Evolutionary conservation across 2,113 vertebrate genomes (phyloP), one percentile per base, ranked within the genome.

Genomic region (Geococcyx californianus): DNA sequence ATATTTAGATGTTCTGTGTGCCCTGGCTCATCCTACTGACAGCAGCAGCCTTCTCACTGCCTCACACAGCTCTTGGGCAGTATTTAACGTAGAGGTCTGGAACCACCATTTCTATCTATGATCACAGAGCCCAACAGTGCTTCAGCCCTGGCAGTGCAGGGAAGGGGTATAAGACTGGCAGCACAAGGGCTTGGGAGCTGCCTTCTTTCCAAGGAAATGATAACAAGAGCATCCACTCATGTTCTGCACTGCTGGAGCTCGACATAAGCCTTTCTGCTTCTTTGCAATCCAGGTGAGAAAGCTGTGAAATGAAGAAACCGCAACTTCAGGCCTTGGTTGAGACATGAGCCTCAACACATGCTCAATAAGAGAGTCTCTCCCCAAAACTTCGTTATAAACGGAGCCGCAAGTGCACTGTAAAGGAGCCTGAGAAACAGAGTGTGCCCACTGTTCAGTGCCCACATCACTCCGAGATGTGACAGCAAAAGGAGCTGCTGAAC

Each of bases 381-480:
- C 59, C 51, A 72, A 52, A 76, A 2, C 24, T 8, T 34, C 28
- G 24, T 54, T 49, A 45, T 25, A 63, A 87, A 69, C 1, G 1
- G 20, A 49, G 60, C 45, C 15, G 31, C 14, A 45, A 69, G 36
- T 5, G 4, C 3, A 14, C 55, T 60, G 33, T 42, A 33, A 42
- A 89, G 51, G 16, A 45, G 54, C 31, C 51, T 63, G 13, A 86
- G 26, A 45, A 86, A 21, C 3, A 45, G 13, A 7, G 2, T 2
- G 7, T 1, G 25, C 60, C 7, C 40, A 73, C 23, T 11, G 4
- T 8, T 8, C 28, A 34, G 40, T 6, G 19, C 40, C 7, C 0
- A 64, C 51, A n/a, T 18, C 5, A 16, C 5, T 7, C 47, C 8
- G 17, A 29, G 40, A 14, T 0, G 1, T 0, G 4, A 40, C 1